Conservation (phyloP, 2,113 vertebrate genomes). For the Cololabis saira region DNA sequence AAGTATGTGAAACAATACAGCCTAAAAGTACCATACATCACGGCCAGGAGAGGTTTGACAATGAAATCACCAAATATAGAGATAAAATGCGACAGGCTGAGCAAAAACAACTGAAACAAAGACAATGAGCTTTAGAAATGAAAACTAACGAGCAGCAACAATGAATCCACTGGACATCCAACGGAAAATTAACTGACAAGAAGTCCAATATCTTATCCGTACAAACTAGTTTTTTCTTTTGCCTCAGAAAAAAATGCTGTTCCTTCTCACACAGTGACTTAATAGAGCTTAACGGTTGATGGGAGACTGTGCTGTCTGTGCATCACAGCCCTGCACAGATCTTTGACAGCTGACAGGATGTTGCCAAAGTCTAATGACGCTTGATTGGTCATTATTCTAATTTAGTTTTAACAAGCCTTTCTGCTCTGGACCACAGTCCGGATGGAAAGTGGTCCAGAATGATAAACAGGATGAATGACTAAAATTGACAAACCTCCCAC, state of each 20-base stretch:
- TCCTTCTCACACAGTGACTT: not conserved
- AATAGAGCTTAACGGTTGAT: conserved; percentile 3
- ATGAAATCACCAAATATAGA: no score
- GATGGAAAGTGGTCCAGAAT: conserved; percentile 14
- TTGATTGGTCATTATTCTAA: not conserved
- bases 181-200: no score
- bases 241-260: no score
- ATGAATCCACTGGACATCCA: no score
- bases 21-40: no score
- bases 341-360: conserved; percentile 5
- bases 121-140: no score
- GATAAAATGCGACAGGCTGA: no score
- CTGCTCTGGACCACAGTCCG: conserved; percentile 25
- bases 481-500: conserved; percentile 35
- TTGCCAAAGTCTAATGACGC: conserved; percentile 11
- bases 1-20: no score
- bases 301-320: not conserved
- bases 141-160: not conserved
- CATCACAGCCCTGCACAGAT: conserved; percentile 1
- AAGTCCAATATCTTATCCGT: no score
- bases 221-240: no score
- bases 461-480: not conserved
- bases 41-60: no score
- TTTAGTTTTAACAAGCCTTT: not conserved
- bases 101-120: no score